These are phyloP conservation scores for Aricia agestis DNA, from an alignment of 1,140 invertebrate genomes.

Conservation along the genomic window DNA sequence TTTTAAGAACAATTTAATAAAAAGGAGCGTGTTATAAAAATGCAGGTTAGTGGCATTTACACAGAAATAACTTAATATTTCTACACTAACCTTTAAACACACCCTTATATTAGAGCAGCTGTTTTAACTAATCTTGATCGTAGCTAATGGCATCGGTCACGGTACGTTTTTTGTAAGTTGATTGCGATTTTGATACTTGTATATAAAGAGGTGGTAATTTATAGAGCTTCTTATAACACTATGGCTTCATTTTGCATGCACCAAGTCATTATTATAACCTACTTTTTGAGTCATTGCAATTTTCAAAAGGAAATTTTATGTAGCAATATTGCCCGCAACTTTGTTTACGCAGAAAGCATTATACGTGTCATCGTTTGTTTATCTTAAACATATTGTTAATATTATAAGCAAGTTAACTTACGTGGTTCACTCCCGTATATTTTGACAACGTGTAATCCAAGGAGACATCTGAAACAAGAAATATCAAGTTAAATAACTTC, in stretches of 20 bases:
- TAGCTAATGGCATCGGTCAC: slow-evolving; percentile 27
- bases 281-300: slow-evolving; percentile 10
- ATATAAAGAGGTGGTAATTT: slow-evolving; percentile 17
- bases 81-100: slow-evolving; percentile 18
- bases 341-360: no score
- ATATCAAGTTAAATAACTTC: no score
- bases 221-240: background rate
- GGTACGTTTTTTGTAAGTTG: slow-evolving; percentile 22
- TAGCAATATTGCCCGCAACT: no score
- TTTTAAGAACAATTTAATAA: background rate
- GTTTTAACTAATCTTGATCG: slow-evolving; percentile 29
- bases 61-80: slow-evolving; percentile 13
- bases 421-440: no score
- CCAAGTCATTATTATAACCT: slow-evolving; percentile 9
- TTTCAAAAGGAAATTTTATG: slow-evolving; percentile 4
- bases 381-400: no score
- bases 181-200: slow-evolving; percentile 19
- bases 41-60: background rate
- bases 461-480: no score
- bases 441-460: no score
- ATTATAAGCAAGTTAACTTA: no score
- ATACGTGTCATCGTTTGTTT: no score
- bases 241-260: slow-evolving; percentile 11
- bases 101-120: slow-evolving; percentile 25
- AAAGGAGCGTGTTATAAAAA: background rate